Percentiles rank a stretch among this genome's conserved stretches.
Conservation (phyloP, 2,888 invertebrate species). For the Gymnoscelis rufifasciata region DNA sequence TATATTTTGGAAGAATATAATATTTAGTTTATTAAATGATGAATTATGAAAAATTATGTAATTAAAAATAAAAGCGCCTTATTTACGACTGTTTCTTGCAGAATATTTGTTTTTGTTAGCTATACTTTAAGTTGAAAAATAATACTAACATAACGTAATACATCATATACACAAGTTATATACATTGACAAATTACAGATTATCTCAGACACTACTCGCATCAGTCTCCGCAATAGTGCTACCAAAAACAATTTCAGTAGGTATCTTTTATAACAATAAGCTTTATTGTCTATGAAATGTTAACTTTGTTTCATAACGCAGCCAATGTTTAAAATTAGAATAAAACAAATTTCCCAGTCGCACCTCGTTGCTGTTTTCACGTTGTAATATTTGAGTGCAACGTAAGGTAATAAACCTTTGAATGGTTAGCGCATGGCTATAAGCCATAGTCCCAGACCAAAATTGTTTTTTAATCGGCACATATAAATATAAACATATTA, state of each 20-base stretch:
- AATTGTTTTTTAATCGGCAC: background rate
- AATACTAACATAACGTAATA: too few species aligned
- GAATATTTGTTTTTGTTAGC: too few species aligned
- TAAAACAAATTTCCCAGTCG: conserved; percentile 24
- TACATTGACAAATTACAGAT: background rate
- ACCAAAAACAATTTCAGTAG: background rate
- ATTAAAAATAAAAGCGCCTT: too few species aligned
- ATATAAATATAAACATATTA: too few species aligned
- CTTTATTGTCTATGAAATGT: conserved; percentile 8
- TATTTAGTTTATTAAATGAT: too few species aligned
- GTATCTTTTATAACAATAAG: background rate
- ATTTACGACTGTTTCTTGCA: too few species aligned
- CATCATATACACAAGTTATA: background rate
- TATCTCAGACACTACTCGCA: background rate
- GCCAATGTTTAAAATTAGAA: conserved; percentile 32
- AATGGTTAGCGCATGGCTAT: background rate
- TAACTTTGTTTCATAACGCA: conserved; percentile 23
- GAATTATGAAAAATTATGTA: too few species aligned
- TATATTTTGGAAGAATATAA: too few species aligned
- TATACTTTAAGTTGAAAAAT: too few species aligned
- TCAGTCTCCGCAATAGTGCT: too few species aligned
- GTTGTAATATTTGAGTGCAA: conserved; percentile 33
- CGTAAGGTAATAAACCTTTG: conserved; percentile 39
- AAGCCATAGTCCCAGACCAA: background rate
- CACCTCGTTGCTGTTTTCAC: conserved; percentile 30